phyloP scores from a whole-genome alignment of 2,888 invertebrate genomes.

The Amphipyra tragopoginis region DNA sequence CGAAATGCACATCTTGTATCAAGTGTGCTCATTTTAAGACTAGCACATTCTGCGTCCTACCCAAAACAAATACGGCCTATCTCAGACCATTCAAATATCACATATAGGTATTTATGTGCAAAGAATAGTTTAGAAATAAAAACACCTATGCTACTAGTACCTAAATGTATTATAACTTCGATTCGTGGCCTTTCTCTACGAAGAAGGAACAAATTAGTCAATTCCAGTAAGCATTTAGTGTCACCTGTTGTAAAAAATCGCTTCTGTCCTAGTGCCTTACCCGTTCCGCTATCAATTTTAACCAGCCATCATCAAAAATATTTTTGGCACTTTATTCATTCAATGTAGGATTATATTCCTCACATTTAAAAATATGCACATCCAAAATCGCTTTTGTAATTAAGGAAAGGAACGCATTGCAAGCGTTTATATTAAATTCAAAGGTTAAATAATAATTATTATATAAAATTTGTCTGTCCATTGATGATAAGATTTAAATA shows the following conservation, averaged over 20 bases:
- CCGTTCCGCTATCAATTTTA: conserved; percentile 34
- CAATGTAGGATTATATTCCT: conserved; percentile 50
- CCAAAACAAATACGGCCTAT: not conserved
- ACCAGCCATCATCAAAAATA: conserved; percentile 24
- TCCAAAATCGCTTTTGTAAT: conserved; percentile 70
- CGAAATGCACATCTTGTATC: no score
- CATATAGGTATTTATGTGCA: not conserved
- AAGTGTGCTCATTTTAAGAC: no score
- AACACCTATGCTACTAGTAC: conserved; percentile 1
- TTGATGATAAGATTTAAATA: conserved; percentile 52
- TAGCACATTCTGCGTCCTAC: no score
- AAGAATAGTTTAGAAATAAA: not conserved
- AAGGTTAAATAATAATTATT: conserved; percentile 26
- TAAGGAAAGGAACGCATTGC: conserved; percentile 57
- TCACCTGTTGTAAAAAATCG: conserved; percentile 37
- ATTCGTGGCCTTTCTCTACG: conserved; percentile 43
- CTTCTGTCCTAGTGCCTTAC: conserved; percentile 64
- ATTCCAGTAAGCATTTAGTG: conserved; percentile 45
- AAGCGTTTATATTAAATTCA: conserved; percentile 48
- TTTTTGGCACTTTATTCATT: conserved; percentile 41
- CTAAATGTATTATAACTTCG: conserved; percentile 12
- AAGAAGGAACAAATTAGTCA: conserved; percentile 62
- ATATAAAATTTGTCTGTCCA: conserved; percentile 59
- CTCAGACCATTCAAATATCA: not conserved
- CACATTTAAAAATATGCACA: conserved; percentile 56